These are phyloP conservation scores for Gambusia holbrooki DNA, from an alignment of 2,113 vertebrate species.

Conservation along the genomic window DNA sequence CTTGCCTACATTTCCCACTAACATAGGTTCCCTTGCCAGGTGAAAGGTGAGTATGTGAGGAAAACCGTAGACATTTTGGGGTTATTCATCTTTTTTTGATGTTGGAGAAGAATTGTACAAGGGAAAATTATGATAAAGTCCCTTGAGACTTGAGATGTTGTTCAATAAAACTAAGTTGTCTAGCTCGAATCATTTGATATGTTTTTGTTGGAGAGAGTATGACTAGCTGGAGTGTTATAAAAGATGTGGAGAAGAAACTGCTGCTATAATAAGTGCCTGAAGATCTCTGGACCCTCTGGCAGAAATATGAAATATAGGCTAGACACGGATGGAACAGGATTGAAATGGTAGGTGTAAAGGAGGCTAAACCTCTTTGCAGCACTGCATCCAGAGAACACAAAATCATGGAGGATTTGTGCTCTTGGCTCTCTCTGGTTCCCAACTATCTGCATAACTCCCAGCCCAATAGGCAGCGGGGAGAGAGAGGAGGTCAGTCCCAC, in stretches of 20 bases:
- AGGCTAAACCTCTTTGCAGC: constrained; percentile 51
- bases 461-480: constrained; percentile 53
- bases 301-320: constrained; percentile 68
- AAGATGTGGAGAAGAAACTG: constrained; percentile 57
- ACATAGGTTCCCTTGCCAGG: constrained; percentile 15
- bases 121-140: background rate
- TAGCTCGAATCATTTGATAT: constrained; percentile 37
- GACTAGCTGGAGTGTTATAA: constrained; percentile 62
- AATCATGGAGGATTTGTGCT: constrained; percentile 64
- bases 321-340: constrained; percentile 65
- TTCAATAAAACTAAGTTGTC: constrained; percentile 21
- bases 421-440: constrained; percentile 41
- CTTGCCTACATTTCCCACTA: constrained; percentile 23
- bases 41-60: constrained; percentile 15
- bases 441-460: constrained; percentile 57
- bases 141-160: constrained; percentile 8
- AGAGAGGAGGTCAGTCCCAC: constrained; percentile 48
- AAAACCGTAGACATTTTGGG: constrained; percentile 13
- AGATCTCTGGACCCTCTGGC: constrained; percentile 64
- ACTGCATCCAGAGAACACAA: constrained; percentile 53
- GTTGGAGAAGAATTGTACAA: constrained; percentile 31
- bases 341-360: constrained; percentile 50
- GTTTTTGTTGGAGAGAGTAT: constrained; percentile 51
- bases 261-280: constrained; percentile 68
- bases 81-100: constrained; percentile 16